phyloP scores from a whole-genome alignment of 1,140 invertebrate species.

The Orchesella cincta region DNA sequence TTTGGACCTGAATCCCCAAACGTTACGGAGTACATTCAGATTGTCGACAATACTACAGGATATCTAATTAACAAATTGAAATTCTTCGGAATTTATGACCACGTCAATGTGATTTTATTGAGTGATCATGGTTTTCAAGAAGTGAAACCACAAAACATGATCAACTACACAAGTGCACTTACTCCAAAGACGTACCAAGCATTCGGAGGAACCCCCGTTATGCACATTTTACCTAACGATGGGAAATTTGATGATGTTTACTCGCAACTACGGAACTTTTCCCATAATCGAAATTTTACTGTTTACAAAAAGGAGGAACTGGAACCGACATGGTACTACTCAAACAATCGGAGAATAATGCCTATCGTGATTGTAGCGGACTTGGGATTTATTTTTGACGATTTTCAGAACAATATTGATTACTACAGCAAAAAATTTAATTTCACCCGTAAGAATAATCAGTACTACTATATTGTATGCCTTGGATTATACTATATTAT shows the following conservation, averaged over 20 bases:
- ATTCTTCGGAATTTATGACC: constrained; percentile 58
- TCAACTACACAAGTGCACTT: constrained; percentile 64
- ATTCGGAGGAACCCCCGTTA: constrained; percentile 57
- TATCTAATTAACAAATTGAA: constrained; percentile 63
- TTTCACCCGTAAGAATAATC: constrained; percentile 56
- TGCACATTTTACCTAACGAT: constrained; percentile 62
- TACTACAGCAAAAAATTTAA: constrained; percentile 59
- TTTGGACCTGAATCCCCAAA: constrained; percentile 58
- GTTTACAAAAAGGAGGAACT: constrained; percentile 65
- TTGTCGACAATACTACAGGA: constrained; percentile 63
- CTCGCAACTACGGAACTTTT: constrained; percentile 57
- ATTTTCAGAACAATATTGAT: constrained; percentile 57
- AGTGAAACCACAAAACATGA: constrained; percentile 55
- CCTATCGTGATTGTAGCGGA: constrained; percentile 64
- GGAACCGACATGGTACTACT: constrained; percentile 62
- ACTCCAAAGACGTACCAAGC: constrained; percentile 58
- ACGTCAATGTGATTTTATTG: constrained; percentile 68
- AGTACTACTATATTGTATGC: too few relatives aligned
- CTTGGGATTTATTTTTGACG: constrained; percentile 63
- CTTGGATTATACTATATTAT: not conserved
- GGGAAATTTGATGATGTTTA: constrained; percentile 60
- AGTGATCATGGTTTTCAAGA: constrained; percentile 75
- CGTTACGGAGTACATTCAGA: constrained; percentile 59
- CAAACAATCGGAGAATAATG: constrained; percentile 63
- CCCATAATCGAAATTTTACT: constrained; percentile 58